Evolutionary conservation across 2,797 vertebrate genomes (phyloP).

Genomic region (Acridotheres tristis): DNA sequence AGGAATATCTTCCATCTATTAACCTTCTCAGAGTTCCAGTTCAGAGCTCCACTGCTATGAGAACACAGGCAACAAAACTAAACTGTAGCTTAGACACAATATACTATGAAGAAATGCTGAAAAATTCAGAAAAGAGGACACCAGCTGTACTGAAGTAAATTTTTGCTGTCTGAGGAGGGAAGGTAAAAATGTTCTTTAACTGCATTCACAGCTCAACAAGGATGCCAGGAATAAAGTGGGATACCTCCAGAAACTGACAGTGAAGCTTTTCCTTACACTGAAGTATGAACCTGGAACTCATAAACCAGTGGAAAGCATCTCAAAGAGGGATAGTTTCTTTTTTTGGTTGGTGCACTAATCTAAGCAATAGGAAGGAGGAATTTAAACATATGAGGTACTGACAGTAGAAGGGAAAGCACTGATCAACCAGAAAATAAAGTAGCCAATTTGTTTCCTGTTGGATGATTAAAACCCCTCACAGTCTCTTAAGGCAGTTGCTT

Average conservation of each 20-base stretch:
- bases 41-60: not conserved
- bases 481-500: not conserved
- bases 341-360: not conserved
- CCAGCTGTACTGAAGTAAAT: accelerated
- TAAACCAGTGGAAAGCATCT: not conserved
- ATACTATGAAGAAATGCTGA: not conserved
- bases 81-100: not conserved
- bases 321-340: not conserved
- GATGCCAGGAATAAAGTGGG: not conserved
- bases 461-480: not conserved
- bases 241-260: not conserved
- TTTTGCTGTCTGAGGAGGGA: not conserved
- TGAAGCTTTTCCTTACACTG: not conserved
- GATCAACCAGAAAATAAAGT: not conserved
- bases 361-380: not conserved
- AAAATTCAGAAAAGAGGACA: not conserved
- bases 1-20: not conserved
- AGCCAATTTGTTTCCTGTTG: not conserved
- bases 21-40: not conserved
- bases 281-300: not conserved
- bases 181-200: not conserved
- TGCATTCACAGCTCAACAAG: not conserved
- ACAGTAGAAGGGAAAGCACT: not conserved
- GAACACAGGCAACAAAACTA: not conserved
- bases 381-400: not conserved